phyloP scores from a whole-genome alignment of 2,113 vertebrate genomes.

The Heterochromis multidens region DNA sequence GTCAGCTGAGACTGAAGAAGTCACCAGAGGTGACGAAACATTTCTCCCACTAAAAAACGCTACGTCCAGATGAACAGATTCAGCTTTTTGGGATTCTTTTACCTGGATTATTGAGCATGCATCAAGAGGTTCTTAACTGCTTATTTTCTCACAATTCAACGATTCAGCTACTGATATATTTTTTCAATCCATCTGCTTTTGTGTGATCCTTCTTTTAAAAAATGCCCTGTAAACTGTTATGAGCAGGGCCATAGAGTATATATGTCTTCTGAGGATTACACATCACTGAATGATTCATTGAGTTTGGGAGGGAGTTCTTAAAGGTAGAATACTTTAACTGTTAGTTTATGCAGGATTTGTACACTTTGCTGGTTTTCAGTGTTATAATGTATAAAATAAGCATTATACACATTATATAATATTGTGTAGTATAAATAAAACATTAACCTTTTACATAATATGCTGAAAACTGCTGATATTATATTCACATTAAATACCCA shows the following conservation, averaged over 20 bases:
- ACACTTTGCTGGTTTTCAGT: not conserved
- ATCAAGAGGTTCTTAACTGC: too few species aligned
- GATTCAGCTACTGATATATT: not conserved
- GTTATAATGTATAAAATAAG: not conserved
- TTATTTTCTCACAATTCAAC: not conserved
- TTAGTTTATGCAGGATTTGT: not conserved
- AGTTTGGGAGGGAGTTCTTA: not conserved
- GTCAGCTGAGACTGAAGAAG: too few species aligned
- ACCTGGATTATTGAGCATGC: too few species aligned
- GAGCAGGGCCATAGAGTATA: not conserved
- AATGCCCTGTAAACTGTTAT: too few species aligned
- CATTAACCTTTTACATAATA: not conserved
- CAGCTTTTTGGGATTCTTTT: too few species aligned
- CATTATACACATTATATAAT: not conserved
- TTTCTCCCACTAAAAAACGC: too few species aligned
- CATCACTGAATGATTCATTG: not conserved
- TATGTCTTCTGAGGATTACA: not conserved
- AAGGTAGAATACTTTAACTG: not conserved
- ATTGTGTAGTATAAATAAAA: not conserved
- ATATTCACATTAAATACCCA: not conserved
- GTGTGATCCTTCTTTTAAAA: too few species aligned
- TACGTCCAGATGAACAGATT: too few species aligned
- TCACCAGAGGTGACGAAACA: too few species aligned
- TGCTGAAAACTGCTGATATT: not conserved
- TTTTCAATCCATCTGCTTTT: not conserved